Percentiles rank a stretch among this genome's conserved stretches.
phyloP scores from a whole-genome alignment of 2,113 vertebrate species.

The Electrona antarctica region DNA sequence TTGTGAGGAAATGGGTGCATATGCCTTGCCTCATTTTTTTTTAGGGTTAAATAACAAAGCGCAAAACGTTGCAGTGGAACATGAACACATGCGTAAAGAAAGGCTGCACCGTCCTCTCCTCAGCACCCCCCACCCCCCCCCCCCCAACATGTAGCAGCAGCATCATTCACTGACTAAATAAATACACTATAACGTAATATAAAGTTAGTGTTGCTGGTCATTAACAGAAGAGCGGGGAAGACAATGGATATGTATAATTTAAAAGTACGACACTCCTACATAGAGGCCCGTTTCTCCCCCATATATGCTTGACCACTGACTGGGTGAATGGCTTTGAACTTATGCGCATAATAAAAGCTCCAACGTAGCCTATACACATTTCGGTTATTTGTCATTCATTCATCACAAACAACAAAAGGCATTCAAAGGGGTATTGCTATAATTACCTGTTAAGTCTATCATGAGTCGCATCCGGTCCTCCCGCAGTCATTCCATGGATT shows the following conservation, averaged over 20 bases:
- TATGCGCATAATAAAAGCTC: slow-evolving; percentile 6
- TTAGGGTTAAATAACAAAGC: slow-evolving; percentile 35
- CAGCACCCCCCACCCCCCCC: too few relatives aligned
- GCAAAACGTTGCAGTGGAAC: slow-evolving; percentile 35
- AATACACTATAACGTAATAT: slow-evolving; percentile 5
- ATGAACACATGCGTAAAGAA: slow-evolving; percentile 30
- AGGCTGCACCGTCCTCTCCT: not conserved
- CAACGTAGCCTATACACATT: not conserved
- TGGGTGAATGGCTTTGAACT: slow-evolving; percentile 36
- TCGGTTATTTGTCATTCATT: not conserved
- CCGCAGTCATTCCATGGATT: slow-evolving; percentile 23
- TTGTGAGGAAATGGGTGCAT: not conserved
- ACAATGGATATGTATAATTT: not conserved
- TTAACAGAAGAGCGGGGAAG: not conserved
- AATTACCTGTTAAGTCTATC: slow-evolving; percentile 38
- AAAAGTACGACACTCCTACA: slow-evolving; percentile 16
- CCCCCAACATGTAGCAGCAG: slow-evolving; percentile 24
- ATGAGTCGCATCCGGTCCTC: slow-evolving; percentile 2
- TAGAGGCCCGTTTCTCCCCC: not conserved
- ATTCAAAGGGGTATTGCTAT: not conserved
- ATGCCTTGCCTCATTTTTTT: not conserved
- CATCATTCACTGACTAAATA: slow-evolving; percentile 9
- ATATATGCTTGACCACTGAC: not conserved
- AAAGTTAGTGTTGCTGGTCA: slow-evolving; percentile 15
- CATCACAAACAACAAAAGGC: not conserved